Percentiles rank a stretch among this genome's conserved stretches.
These are phyloP conservation scores for Drosophila greeni DNA, from an alignment of 2,888 invertebrate species.

Conservation along the genomic window DNA sequence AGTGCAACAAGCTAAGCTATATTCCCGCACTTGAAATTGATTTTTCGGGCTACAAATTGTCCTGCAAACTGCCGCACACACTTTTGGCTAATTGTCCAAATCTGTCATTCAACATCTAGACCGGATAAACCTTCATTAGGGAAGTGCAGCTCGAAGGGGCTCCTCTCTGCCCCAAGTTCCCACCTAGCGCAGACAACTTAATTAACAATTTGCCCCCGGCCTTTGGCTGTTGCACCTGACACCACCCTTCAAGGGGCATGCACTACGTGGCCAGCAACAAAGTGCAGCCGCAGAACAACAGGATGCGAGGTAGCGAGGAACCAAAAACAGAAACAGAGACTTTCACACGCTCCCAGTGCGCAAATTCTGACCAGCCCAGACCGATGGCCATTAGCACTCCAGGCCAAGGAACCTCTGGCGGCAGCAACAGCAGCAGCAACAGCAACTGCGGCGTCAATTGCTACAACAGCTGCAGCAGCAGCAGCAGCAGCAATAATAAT, in stretches of 20 bases:
- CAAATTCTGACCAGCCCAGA: constrained; percentile 25
- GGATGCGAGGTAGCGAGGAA: constrained; percentile 4
- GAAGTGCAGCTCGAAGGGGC: constrained; percentile 19
- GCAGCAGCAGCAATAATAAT: constrained; percentile 38
- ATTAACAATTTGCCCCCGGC: constrained; percentile 42
- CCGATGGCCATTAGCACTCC: constrained; percentile 34
- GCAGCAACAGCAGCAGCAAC: constrained; percentile 21
- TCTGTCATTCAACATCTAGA: constrained; percentile 12
- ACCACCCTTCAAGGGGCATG: constrained; percentile 26
- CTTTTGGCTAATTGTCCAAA: constrained; percentile 4
- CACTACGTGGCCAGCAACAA: constrained; percentile 34
- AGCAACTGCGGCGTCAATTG: constrained; percentile 20
- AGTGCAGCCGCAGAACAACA: constrained; percentile 21
- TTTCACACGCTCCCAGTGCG: constrained; percentile 59
- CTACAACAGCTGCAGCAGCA: constrained; percentile 19
- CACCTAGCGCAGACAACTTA: constrained; percentile 32
- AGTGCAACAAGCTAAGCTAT: too few relatives aligned
- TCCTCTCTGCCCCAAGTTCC: background rate
- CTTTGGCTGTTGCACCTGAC: constrained; percentile 22
- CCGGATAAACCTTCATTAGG: constrained; percentile 25
- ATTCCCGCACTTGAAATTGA: too few relatives aligned
- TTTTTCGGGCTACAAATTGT: background rate
- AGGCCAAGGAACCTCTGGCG: constrained; percentile 9
- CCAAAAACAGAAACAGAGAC: constrained; percentile 25
- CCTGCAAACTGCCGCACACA: background rate